These are phyloP conservation scores for Argyra leucocephala DNA, from an alignment of 2,888 invertebrate species.

Conservation along the genomic window DNA sequence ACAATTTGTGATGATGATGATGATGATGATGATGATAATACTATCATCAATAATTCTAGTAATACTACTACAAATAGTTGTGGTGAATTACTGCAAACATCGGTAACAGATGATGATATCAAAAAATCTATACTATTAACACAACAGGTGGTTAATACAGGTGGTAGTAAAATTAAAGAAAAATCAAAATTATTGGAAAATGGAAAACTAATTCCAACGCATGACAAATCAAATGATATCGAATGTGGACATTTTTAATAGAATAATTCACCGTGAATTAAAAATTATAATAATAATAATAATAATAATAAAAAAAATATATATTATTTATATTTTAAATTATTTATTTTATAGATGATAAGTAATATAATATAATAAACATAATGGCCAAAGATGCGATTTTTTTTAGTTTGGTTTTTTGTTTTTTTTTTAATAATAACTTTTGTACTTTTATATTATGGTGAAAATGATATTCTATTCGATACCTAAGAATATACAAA, in stretches of 20 bases:
- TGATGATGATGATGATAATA: constrained; percentile 21
- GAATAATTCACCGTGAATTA: neutral
- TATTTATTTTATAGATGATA: neutral
- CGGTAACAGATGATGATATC: neutral
- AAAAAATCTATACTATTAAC: neutral
- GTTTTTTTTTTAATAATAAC: too few relatives aligned
- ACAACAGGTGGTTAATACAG: neutral
- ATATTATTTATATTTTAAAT: too few relatives aligned
- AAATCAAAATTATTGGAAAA: neutral
- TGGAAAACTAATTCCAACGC: neutral
- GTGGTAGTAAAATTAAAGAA: neutral
- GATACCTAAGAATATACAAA: too few relatives aligned
- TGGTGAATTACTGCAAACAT: neutral
- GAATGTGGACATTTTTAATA: neutral
- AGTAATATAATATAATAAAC: neutral
- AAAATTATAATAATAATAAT: too few relatives aligned
- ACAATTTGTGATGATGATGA: constrained; percentile 11
- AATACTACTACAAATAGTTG: neutral
- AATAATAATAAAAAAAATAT: too few relatives aligned
- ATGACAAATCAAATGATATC: neutral
- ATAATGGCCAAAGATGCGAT: neutral
- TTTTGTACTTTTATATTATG: too few relatives aligned
- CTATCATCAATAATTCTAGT: constrained; percentile 5
- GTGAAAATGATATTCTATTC: too few relatives aligned
- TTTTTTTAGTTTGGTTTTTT: neutral